phyloP scores from a whole-genome alignment of 2,113 vertebrate species.

The Engystomops pustulosus region DNA sequence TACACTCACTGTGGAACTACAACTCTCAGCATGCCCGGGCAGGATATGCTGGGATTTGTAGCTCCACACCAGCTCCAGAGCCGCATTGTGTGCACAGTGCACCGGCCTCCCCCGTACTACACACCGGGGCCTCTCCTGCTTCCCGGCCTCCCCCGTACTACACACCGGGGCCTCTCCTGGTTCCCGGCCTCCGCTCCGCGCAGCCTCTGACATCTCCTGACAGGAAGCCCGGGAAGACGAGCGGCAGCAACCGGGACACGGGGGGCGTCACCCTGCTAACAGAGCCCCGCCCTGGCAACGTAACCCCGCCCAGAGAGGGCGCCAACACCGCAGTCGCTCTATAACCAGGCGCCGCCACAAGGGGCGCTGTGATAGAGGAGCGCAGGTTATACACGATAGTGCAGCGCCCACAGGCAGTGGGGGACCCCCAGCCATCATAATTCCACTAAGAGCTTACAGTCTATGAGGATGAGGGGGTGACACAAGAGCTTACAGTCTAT shows the following conservation, averaged over 20 bases:
- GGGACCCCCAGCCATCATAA: no score
- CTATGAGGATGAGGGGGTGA: no score
- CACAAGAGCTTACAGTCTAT: no score
- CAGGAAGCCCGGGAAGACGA: constrained; percentile 10
- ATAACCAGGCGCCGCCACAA: neutral
- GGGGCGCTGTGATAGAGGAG: neutral
- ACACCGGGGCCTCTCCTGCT: neutral
- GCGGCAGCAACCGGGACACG: neutral
- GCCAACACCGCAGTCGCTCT: neutral
- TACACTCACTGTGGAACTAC: neutral
- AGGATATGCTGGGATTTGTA: neutral
- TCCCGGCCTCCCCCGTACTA: neutral
- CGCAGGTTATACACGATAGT: no score
- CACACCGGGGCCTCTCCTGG: neutral
- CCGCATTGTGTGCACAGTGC: no score
- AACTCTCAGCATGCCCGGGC: neutral
- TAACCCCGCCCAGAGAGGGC: no score
- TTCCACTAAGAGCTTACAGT: no score
- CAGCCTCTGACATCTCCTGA: neutral
- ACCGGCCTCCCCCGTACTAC: neutral
- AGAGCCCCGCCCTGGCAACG: neutral
- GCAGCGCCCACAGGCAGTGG: no score
- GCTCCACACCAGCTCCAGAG: neutral
- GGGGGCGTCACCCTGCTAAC: no score
- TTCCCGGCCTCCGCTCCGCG: neutral